Conservation (phyloP, 1,140 invertebrate genomes). For the Papilio glaucus region DNA sequence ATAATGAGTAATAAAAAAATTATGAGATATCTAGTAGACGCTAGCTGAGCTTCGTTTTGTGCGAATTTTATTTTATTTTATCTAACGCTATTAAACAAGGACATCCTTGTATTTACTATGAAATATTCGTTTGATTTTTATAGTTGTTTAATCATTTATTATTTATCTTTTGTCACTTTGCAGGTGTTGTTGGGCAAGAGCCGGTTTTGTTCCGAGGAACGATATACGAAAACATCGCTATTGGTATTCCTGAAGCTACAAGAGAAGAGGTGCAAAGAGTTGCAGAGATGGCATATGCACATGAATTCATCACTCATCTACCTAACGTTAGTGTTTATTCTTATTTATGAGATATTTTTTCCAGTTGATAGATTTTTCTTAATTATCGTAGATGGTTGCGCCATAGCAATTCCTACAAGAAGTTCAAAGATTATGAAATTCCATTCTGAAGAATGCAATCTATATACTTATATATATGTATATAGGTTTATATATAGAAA, state of each 20-base stretch:
- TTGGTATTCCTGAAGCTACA: slow-evolving; percentile 85
- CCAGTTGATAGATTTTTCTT: too few relatives aligned
- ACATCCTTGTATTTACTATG: too few relatives aligned
- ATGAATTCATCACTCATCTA: slow-evolving; percentile 87
- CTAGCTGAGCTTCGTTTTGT: too few relatives aligned
- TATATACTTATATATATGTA: too few relatives aligned
- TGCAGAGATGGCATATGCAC: slow-evolving; percentile 89
- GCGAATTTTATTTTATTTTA: background rate
- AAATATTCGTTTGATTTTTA: background rate
- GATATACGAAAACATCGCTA: slow-evolving; percentile 90
- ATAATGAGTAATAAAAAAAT: too few relatives aligned
- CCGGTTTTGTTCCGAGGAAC: slow-evolving; percentile 89
- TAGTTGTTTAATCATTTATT: background rate
- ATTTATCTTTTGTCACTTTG: slow-evolving; percentile 15
- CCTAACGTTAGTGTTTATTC: slow-evolving; percentile 75
- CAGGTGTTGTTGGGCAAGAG: slow-evolving; percentile 92
- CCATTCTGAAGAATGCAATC: too few relatives aligned
- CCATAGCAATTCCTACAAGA: too few relatives aligned
- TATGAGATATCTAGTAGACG: too few relatives aligned
- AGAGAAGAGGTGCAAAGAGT: slow-evolving; percentile 86
- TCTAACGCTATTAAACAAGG: background rate
- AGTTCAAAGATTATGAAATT: too few relatives aligned
- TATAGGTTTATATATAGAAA: too few relatives aligned
- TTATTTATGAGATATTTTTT: background rate
- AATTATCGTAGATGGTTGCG: too few relatives aligned